phyloP scores from a whole-genome alignment of 2,888 invertebrate genomes.

The Cantharis rustica region DNA sequence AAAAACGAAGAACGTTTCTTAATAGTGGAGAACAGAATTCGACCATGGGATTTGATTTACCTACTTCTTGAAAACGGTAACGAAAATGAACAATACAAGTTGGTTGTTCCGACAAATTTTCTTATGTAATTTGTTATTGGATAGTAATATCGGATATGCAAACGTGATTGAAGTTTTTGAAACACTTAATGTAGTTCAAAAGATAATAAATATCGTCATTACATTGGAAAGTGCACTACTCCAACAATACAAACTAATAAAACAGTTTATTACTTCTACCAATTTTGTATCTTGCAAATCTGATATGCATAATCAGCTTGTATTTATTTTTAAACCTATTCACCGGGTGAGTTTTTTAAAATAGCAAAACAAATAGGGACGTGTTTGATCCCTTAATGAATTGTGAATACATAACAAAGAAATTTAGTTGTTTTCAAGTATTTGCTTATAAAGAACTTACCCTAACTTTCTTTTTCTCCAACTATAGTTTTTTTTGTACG shows the following conservation, averaged over 20 bases:
- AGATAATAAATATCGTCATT: no score
- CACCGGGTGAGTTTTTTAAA: not conserved
- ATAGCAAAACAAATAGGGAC: not conserved
- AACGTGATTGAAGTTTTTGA: no score
- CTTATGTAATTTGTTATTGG: not conserved
- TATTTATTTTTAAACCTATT: not conserved
- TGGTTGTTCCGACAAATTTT: constrained; percentile 15
- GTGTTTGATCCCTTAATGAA: not conserved
- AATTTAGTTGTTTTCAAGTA: not conserved
- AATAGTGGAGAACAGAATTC: constrained; percentile 14
- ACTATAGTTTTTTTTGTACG: not conserved
- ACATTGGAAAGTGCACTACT: no score
- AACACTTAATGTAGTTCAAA: no score
- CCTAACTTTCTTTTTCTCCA: not conserved
- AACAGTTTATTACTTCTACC: no score
- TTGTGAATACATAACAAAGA: not conserved
- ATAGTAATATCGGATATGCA: not conserved
- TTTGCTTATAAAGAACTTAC: not conserved
- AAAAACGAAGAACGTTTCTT: constrained; percentile 9
- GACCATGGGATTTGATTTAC: constrained; percentile 15
- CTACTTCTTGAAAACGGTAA: constrained; percentile 15
- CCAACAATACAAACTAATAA: no score
- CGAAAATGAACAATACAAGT: constrained; percentile 21
- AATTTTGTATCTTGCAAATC: no score
- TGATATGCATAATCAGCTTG: not conserved